These are phyloP conservation scores for Leistus spinibarbis DNA, from an alignment of 2,888 invertebrate species.

Conservation along the genomic window DNA sequence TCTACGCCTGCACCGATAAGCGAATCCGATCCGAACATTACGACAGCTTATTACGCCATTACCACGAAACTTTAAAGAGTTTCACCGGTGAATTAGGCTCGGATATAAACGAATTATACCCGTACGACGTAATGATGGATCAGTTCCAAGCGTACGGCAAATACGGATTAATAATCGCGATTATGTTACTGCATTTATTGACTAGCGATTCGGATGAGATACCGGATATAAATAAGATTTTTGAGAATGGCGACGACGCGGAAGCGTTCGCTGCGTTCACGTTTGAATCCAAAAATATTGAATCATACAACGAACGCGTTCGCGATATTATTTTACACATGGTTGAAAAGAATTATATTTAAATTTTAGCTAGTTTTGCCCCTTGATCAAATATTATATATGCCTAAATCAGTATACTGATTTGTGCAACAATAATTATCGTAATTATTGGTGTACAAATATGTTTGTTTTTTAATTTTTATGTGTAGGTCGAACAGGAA, in stretches of 20 bases:
- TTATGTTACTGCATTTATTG: constrained; percentile 46
- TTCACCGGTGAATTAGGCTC: constrained; percentile 45
- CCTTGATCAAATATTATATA: not conserved
- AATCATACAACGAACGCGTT: constrained; percentile 42
- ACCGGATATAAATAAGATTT: constrained; percentile 41
- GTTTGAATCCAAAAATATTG: constrained; percentile 39
- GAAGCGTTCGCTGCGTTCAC: constrained; percentile 42
- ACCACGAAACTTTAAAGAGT: constrained; percentile 47
- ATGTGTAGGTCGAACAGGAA: constrained; percentile 16
- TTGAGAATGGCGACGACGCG: constrained; percentile 9
- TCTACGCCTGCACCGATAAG: constrained; percentile 49
- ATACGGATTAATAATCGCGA: constrained; percentile 46
- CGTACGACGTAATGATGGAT: constrained; percentile 45
- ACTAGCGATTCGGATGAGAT: constrained; percentile 44
- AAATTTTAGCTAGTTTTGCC: not conserved
- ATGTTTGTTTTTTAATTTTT: not conserved
- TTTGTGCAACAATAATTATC: too few relatives aligned
- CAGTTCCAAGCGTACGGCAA: constrained; percentile 48
- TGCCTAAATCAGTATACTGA: not conserved
- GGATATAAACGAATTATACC: constrained; percentile 47
- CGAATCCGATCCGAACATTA: constrained; percentile 47
- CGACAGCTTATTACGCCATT: constrained; percentile 47
- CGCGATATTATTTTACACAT: constrained; percentile 41
- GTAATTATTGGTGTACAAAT: not conserved
- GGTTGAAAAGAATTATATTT: constrained; percentile 41